These are phyloP conservation scores for Mesocricetus auratus DNA, from an alignment of 2,113 vertebrate genomes.

Conservation along the genomic window DNA sequence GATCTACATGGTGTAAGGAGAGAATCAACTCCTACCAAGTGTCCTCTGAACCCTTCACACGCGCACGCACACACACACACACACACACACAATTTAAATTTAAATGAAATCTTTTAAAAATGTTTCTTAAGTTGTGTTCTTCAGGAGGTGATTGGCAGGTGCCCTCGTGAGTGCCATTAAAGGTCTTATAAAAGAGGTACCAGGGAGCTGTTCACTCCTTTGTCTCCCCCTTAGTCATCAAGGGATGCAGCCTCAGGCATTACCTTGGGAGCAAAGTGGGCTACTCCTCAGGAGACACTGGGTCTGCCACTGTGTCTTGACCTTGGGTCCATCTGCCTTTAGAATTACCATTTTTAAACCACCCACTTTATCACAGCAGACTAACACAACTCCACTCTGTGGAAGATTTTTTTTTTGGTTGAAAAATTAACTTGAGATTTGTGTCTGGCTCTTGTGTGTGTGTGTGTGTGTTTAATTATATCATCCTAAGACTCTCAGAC, in stretches of 20 bases:
- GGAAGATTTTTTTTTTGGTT: neutral
- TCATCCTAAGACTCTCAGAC: neutral
- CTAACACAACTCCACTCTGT: neutral
- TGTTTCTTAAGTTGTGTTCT: neutral
- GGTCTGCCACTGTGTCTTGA: neutral
- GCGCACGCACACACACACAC: accelerated
- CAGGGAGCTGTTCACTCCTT: neutral
- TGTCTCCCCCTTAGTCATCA: neutral
- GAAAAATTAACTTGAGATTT: neutral
- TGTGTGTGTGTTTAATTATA: neutral
- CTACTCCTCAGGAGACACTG: neutral
- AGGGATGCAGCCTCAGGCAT: neutral
- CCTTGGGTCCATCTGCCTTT: neutral
- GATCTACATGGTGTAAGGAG: neutral
- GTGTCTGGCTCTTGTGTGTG: neutral
- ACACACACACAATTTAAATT: neutral
- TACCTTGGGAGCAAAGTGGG: neutral
- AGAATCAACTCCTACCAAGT: neutral
- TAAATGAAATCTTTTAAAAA: neutral
- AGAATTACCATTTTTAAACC: neutral
- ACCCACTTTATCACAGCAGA: neutral
- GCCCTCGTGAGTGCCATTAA: neutral
- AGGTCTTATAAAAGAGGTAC: neutral
- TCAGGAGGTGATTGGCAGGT: neutral
- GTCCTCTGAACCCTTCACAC: neutral